These are phyloP conservation scores for Ctenodactylus gundi DNA, from an alignment of 2,113 vertebrate genomes.

Conservation along the genomic window DNA sequence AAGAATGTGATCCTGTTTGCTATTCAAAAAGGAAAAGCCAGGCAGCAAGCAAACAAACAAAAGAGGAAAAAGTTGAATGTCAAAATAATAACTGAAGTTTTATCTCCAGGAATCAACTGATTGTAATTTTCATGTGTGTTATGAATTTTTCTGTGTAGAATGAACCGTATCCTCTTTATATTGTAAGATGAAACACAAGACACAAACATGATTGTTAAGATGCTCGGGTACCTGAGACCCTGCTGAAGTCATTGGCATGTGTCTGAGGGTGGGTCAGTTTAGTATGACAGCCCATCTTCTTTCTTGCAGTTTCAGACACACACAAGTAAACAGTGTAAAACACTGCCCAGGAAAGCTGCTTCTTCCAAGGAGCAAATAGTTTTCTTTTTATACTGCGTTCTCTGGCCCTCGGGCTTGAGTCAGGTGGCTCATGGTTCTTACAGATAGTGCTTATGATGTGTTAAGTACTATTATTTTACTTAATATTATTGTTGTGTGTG, in stretches of 20 bases:
- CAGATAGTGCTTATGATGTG: background rate
- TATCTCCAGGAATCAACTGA: background rate
- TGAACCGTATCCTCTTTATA: background rate
- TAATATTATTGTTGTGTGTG: background rate
- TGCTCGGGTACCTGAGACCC: background rate
- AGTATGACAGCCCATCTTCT: background rate
- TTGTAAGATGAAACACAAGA: slow-evolving; percentile 26
- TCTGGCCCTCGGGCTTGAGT: background rate
- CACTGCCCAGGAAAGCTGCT: background rate
- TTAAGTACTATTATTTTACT: background rate
- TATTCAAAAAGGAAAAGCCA: slow-evolving; percentile 20
- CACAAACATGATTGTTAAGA: background rate
- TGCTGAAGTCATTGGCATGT: background rate
- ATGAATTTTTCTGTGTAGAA: slow-evolving; percentile 3
- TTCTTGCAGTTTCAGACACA: background rate
- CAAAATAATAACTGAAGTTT: background rate
- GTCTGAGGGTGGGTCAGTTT: background rate
- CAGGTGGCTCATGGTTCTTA: background rate
- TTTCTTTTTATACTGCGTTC: background rate
- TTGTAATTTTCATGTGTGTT: slow-evolving; percentile 6
- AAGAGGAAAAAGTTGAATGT: background rate
- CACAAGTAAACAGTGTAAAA: background rate
- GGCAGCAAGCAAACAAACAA: background rate
- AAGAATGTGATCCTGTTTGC: background rate
- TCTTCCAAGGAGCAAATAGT: background rate